Percentiles rank a stretch among this genome's conserved stretches.
Evolutionary conservation across 2,888 invertebrate genomes (phyloP).

Genomic region (Pseudococcus viburni): DNA sequence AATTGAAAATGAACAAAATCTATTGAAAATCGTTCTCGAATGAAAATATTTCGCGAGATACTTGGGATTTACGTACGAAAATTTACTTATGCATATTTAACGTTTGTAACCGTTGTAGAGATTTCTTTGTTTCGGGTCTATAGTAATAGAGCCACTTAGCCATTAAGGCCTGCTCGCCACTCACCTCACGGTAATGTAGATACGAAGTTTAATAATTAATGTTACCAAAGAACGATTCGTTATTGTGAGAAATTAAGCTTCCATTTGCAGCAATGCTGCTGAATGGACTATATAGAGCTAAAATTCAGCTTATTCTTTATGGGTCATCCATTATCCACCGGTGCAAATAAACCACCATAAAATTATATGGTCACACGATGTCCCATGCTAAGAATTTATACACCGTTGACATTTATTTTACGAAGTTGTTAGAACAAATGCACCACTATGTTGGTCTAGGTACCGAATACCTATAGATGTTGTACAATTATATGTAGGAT

Average conservation of each 20-base stretch:
- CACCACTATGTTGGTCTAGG: not conserved
- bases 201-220: conserved; percentile 31
- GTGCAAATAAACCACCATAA: not conserved
- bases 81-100: conserved; percentile 21
- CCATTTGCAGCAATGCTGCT: not conserved
- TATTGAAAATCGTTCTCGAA: not conserved
- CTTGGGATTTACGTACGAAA: not conserved
- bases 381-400: not conserved
- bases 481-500: not conserved
- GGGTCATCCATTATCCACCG: not conserved
- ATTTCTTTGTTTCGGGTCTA: not conserved
- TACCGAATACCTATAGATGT: not conserved
- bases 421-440: not conserved
- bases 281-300: not conserved
- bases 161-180: not conserved
- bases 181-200: not conserved
- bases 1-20: not conserved
- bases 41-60: not conserved
- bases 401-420: not conserved
- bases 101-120: not conserved
- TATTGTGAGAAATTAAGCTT: conserved; percentile 7
- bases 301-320: not conserved
- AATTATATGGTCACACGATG: not conserved
- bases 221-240: conserved; percentile 7
- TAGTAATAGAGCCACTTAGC: not conserved